Evolutionary conservation across 2,888 invertebrate species (phyloP).

Genomic region (Diploptera punctata): DNA sequence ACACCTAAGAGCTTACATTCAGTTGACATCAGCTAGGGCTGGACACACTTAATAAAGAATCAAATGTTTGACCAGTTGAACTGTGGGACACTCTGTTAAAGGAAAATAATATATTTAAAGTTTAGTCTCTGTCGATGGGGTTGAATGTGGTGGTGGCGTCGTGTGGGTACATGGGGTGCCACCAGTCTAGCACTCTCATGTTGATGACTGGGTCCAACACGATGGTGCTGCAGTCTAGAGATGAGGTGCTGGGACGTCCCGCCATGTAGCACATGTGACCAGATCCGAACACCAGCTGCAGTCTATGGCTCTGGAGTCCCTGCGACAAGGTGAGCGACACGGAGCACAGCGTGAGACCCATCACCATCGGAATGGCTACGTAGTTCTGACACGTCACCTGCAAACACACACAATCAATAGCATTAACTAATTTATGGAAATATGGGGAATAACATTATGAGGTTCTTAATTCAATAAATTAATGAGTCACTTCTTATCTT

Average conservation of each 20-base stretch:
- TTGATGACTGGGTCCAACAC: conserved; percentile 61
- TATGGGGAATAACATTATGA: too few relatives aligned
- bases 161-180: conserved; percentile 66
- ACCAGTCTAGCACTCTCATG: conserved; percentile 68
- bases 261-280: conserved; percentile 49
- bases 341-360: conserved; percentile 65
- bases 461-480: too few relatives aligned
- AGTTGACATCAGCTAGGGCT: too few relatives aligned
- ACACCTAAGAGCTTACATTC: too few relatives aligned
- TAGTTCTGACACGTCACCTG: conserved; percentile 62
- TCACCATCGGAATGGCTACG: conserved; percentile 63
- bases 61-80: too few relatives aligned
- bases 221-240: conserved; percentile 49
- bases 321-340: conserved; percentile 62
- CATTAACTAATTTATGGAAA: too few relatives aligned
- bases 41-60: too few relatives aligned
- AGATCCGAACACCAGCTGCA: conserved; percentile 63
- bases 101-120: too few relatives aligned
- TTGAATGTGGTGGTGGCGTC: background rate
- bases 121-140: background rate
- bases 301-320: conserved; percentile 59
- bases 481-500: too few relatives aligned
- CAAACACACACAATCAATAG: background rate
- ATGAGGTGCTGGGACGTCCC: conserved; percentile 51
- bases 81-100: too few relatives aligned